Percentiles rank a stretch among this genome's conserved stretches.
Evolutionary conservation across 1,140 invertebrate genomes (phyloP).

Genomic region (Acromyrmex echinatior): DNA sequence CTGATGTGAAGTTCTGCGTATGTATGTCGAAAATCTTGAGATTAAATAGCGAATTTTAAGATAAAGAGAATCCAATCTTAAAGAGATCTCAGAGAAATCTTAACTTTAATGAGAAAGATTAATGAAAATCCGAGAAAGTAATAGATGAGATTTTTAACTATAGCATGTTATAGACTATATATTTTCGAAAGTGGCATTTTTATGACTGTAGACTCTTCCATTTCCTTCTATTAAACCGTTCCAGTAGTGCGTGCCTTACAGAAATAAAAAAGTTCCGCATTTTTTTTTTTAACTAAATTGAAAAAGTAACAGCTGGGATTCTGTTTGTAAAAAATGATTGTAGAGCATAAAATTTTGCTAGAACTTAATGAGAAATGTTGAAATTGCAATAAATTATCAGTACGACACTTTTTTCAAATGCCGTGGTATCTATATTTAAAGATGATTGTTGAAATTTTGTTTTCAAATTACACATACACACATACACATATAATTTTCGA

Average conservation of each 20-base stretch:
- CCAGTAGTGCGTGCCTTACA: too few species aligned
- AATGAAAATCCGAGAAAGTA: not conserved
- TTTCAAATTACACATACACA: too few species aligned
- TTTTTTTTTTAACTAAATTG: too few species aligned
- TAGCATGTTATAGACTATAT: not conserved
- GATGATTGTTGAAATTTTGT: too few species aligned
- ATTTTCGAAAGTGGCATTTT: conserved; percentile 31
- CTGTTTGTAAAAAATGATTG: too few species aligned
- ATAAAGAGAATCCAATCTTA: not conserved
- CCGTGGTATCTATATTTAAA: too few species aligned
- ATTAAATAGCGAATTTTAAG: not conserved
- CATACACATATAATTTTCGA: not conserved
- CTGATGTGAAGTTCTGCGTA: conserved; percentile 4
- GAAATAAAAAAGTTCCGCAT: too few species aligned
- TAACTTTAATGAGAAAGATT: conserved; percentile 5
- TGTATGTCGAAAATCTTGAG: not conserved
- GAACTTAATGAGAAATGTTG: too few species aligned
- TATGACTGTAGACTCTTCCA: conserved; percentile 9
- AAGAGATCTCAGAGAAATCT: not conserved
- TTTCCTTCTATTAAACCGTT: not conserved
- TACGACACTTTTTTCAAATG: too few species aligned
- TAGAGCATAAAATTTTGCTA: too few species aligned
- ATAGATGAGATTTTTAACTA: not conserved
- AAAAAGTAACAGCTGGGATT: too few species aligned
- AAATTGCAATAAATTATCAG: too few species aligned